phyloP scores from a whole-genome alignment of 2,797 vertebrate genomes.

The Ciconia nigra region DNA sequence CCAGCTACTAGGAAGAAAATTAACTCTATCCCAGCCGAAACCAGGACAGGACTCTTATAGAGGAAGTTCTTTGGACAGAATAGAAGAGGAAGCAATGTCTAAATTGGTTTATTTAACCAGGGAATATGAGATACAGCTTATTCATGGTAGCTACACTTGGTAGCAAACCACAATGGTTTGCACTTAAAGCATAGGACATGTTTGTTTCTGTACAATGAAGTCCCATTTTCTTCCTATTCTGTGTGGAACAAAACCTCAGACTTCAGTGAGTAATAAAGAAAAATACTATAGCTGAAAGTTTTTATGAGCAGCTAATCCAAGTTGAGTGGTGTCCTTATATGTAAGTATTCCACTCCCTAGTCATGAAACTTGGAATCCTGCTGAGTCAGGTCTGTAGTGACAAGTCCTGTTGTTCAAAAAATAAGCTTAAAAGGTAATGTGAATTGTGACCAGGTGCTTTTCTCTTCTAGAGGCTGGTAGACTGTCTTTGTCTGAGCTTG shows the following conservation, averaged over 20 bases:
- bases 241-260: neutral
- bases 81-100: neutral
- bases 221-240: neutral
- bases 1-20: too few relatives aligned
- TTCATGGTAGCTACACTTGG: neutral
- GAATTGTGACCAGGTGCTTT: neutral
- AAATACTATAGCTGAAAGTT: neutral
- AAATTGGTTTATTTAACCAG: neutral
- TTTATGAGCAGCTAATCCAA: neutral
- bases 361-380: neutral
- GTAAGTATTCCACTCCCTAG: neutral
- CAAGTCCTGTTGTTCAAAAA: neutral
- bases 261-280: neutral
- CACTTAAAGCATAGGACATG: neutral
- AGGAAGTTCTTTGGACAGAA: neutral
- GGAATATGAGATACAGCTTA: neutral
- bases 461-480: neutral
- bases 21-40: too few relatives aligned
- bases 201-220: neutral
- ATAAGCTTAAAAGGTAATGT: neutral
- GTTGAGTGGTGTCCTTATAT: neutral
- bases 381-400: neutral
- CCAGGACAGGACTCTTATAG: neutral
- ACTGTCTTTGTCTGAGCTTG: neutral
- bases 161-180: neutral